Evolutionary conservation across 92 coral and sea anemone species (phyloP).

Genomic region (Heteractis magnifica): DNA sequence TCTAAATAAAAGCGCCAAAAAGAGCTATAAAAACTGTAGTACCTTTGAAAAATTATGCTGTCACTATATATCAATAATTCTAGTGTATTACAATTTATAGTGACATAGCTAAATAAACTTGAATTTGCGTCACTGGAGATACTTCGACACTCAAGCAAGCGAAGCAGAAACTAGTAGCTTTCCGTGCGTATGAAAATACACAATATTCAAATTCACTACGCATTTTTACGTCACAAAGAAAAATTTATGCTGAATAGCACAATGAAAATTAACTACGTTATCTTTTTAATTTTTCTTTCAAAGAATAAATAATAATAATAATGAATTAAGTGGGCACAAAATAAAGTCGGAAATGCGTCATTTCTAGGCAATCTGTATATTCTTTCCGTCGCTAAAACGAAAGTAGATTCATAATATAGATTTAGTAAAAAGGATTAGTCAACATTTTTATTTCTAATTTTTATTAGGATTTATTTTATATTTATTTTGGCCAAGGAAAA

Average conservation of each 20-base stretch:
- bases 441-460: no score
- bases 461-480: no score
- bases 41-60: neutral
- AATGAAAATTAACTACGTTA: neutral
- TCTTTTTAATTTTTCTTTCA: neutral
- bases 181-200: neutral
- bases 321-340: neutral
- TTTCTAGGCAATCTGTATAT: neutral
- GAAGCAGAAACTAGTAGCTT: neutral
- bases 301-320: neutral
- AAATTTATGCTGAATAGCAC: neutral
- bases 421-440: neutral
- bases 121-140: neutral
- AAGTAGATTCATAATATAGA: neutral
- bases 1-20: neutral
- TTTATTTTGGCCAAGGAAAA: no score
- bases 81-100: neutral
- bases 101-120: slow-evolving; percentile 5
- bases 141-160: neutral
- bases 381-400: neutral
- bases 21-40: neutral
- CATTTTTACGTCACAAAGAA: neutral
- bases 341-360: neutral
- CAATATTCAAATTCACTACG: neutral
- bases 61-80: neutral